Evolutionary conservation across 2,888 invertebrate species (phyloP), one percentile per base, ranked within the genome.

Genomic region (Balanococcus diminutus): DNA sequence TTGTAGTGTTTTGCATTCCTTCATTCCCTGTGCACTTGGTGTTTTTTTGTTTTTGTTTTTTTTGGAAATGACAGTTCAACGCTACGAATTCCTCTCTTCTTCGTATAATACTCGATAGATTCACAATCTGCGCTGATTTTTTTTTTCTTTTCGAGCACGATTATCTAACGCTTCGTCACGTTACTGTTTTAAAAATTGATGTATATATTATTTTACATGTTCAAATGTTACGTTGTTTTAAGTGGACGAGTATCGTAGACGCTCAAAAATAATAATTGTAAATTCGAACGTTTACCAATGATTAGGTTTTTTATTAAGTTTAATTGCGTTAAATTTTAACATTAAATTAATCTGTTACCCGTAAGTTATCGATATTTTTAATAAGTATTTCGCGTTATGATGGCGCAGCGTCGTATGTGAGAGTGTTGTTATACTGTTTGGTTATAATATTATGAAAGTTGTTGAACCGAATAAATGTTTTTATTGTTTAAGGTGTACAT

Each of bases 1-100:
- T 79, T 79, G 86, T 86, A 86, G 86, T 82, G 82, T 86, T 86
- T 56, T 86, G 86, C 86, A 86, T 86, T 86, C 86, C 86, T 86
- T 72, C 72, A 86, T 46, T 86, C 32, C 82, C 82, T 86, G 11
- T 83, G 75, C 75, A 79, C 75, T 36, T 79, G 28, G 28, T 36
- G 36, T 79, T 79, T 36, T 67, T 36, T 36, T 75, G n/a, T n/a
- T n/a, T n/a, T n/a, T n/a, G n/a, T n/a, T n/a, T n/a, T n/a, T n/a
- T n/a, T 36, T n/a, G n/a, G n/a, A 11, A 46, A 81, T 51, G 31
- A 16, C 56, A 51, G 28, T 56, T 82, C 22, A 16, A 46, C 82
- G 31, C 31, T 82, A 51, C 16, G 19, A 51, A 51, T 51, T 82
- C 56, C 51, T 82, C 28, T 56, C n/a, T 56, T 31, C 9, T 42